Conservation (phyloP, 2,113 vertebrate genomes). For the Mesoclemmys tuberculata region DNA sequence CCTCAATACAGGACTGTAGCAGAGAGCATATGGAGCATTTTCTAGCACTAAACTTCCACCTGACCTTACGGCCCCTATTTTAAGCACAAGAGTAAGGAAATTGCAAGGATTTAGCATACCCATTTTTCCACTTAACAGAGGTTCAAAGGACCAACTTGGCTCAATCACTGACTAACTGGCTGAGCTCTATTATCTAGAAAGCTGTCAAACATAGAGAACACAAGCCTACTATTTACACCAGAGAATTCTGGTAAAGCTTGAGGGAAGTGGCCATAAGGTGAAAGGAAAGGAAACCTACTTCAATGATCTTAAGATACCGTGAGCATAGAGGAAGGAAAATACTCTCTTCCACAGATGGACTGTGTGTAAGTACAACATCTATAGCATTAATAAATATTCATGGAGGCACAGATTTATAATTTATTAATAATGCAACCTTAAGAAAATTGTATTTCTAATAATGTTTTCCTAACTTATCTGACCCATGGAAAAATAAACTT, state of each 20-base stretch:
- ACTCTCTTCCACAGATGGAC: background rate
- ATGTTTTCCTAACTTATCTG: background rate
- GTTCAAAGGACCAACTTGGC: background rate
- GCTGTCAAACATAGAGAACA: accelerated
- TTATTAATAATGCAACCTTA: slow-evolving; percentile 11
- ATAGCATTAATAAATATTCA: background rate
- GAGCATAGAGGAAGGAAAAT: background rate
- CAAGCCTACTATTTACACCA: background rate
- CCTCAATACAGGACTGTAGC: background rate
- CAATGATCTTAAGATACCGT: accelerated
- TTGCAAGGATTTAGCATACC: background rate
- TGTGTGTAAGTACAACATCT: background rate
- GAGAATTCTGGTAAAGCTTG: background rate
- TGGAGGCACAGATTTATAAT: background rate
- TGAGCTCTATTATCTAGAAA: background rate
- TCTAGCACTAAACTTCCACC: background rate
- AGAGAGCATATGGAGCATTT: background rate
- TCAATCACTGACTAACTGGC: background rate
- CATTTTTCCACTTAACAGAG: background rate
- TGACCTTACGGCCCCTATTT: background rate
- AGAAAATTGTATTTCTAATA: background rate
- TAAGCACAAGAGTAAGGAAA: background rate
- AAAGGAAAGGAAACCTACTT: background rate
- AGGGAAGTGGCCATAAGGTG: background rate
- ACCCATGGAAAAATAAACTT: background rate